Evolutionary conservation across 2,888 invertebrate genomes (phyloP), one percentile per base, ranked within the genome.

Genomic region (Zhuqinia jingwanae): DNA sequence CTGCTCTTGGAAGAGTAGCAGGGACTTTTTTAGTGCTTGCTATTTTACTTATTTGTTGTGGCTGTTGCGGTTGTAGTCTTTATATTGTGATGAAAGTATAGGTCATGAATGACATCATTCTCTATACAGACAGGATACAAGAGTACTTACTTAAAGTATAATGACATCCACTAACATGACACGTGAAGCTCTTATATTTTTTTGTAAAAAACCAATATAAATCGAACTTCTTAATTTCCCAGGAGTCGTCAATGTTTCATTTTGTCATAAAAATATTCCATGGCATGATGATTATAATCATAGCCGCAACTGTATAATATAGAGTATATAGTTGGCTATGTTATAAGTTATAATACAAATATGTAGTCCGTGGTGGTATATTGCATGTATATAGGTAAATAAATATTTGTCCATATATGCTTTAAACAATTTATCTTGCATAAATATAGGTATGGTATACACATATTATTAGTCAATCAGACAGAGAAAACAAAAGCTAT

Each of bases 81-180:
- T 17, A 53, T 53, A 17, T 53, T 5, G n/a, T 50, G 3, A 50
- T 8, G 15, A 5, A 50, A 8, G 42, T 50, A 2, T 15, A 15
- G n/a, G 50, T 50, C 50, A 50, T 50, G 36, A 50, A 50, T 50
- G 50, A 17, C 53, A 53, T 53, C 53, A 53, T 53, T 17, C 17
- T 53, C 50, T n/a, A 50, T n/a, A 2, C 50, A 13, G 2, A 50
- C 50, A 36, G 36, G 36, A 36, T 36, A n/a, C n/a, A n/a, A n/a
- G n/a, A n/a, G 42, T 8, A 13, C 47, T n/a, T 47, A 47, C 47
- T 47, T 47, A 11, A 15, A 13, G 47, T 15, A 2, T 53, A 17
- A 6, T 53, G 17, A 53, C 1, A 17, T 36, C 36, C 36, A 36
- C 8, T 36, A 6, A 36, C 36, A n/a, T n/a, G n/a, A 36, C 20